A percentile compares a stretch with the other conserved stretches of the same genome.
Evolutionary conservation across 2,113 vertebrate species (phyloP).

Genomic region (Diglossa brunneiventris): DNA sequence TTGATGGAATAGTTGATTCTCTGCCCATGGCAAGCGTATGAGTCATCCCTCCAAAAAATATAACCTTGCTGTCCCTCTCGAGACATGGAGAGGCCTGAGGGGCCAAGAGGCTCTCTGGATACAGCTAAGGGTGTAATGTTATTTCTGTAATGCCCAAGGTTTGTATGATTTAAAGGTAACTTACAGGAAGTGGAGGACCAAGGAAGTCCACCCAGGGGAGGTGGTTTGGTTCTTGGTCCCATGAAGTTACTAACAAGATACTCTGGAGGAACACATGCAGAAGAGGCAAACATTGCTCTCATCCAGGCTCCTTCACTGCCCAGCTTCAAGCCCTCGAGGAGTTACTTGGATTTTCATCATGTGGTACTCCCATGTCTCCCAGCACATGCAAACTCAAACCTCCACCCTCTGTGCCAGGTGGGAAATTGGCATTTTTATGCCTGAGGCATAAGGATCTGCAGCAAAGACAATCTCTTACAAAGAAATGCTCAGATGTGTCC

Average conservation of each 20-base stretch:
- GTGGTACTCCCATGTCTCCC: not conserved
- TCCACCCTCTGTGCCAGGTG: not conserved
- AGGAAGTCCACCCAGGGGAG: not conserved
- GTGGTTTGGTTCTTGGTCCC: not conserved
- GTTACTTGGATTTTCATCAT: not conserved
- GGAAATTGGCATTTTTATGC: not conserved
- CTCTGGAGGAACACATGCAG: not conserved
- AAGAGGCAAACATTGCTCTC: not conserved
- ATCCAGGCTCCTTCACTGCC: not conserved
- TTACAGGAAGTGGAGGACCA: not conserved
- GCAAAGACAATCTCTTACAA: not conserved
- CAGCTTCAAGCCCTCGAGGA: not conserved
- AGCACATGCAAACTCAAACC: not conserved
- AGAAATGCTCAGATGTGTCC: not conserved
- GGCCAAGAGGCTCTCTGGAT: not conserved
- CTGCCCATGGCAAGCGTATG: conserved; percentile 29
- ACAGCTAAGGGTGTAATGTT: not conserved
- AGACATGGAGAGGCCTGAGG: not conserved
- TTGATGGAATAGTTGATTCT: conserved; percentile 56
- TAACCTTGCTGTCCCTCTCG: conserved; percentile 30
- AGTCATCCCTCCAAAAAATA: conserved; percentile 34
- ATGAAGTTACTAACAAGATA: not conserved
- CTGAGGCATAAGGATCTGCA: not conserved
- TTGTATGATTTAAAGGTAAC: not conserved
- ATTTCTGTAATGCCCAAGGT: not conserved